Percentiles rank a stretch among this genome's conserved stretches.
phyloP scores from a whole-genome alignment of 2,797 vertebrate species.

The Gephyroberyx darwinii region DNA sequence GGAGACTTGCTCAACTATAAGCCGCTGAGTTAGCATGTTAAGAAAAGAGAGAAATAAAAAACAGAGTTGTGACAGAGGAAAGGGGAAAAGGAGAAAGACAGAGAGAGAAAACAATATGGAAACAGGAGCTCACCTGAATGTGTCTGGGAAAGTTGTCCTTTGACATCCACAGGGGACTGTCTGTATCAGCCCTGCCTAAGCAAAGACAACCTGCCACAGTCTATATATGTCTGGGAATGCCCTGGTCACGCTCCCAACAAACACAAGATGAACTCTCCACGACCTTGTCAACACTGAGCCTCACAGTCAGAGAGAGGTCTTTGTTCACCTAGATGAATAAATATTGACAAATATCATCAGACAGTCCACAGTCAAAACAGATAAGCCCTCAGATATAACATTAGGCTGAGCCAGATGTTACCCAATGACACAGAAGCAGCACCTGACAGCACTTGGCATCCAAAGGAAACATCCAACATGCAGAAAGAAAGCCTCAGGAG shows the following conservation, averaged over 20 bases:
- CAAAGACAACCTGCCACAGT: slow-evolving; percentile 64
- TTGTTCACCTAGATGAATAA: slow-evolving; percentile 64
- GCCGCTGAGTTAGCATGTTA: background rate
- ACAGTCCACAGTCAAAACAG: slow-evolving; percentile 67
- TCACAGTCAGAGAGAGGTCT: slow-evolving; percentile 42
- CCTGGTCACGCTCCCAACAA: slow-evolving; percentile 52
- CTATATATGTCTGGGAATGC: slow-evolving; percentile 37
- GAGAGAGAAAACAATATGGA: slow-evolving; percentile 3
- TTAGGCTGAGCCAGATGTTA: slow-evolving; percentile 58
- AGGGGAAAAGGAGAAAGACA: slow-evolving; percentile 42
- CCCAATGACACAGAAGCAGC: slow-evolving; percentile 48
- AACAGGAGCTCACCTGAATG: slow-evolving; percentile 43
- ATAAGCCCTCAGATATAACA: slow-evolving; percentile 48
- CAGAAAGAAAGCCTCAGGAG: slow-evolving; percentile 54
- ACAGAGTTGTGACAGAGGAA: slow-evolving; percentile 9
- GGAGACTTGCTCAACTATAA: slow-evolving; percentile 18
- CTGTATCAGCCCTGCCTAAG: slow-evolving; percentile 40
- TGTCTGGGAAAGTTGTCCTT: slow-evolving; percentile 37
- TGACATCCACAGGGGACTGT: slow-evolving; percentile 59
- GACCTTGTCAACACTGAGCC: slow-evolving; percentile 62
- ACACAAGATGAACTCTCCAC: slow-evolving; percentile 58
- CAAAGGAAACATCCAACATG: slow-evolving; percentile 35
- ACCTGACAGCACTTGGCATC: slow-evolving; percentile 49
- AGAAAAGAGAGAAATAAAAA: slow-evolving; percentile 17
- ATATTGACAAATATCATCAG: slow-evolving; percentile 72